Base-by-base conservation (phyloP, 2,888 invertebrate species). In the Leistus spinibarbis region DNA sequence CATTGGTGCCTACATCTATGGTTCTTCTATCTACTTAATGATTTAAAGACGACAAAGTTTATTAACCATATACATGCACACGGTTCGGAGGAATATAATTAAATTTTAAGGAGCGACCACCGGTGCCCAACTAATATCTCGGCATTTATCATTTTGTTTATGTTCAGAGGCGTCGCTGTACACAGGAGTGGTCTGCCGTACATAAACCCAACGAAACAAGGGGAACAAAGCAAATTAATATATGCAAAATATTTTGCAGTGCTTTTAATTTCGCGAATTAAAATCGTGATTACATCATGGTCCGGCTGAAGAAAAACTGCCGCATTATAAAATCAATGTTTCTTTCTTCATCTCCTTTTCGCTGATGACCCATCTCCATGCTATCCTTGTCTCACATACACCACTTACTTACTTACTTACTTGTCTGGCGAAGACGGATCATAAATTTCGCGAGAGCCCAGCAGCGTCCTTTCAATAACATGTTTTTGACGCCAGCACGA, bases 401-500 rank as follows among this genome's bases (percentile, higher is more conserved):
- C 57, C 22, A 17, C 60, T 60, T 22, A 40, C 40, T 40, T 40
- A 17, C 60, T 60, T 22, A 40, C 40, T 40, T 40, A 40, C 57
- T 20, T 22, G 23, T 27, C 64, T 64, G 27, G 16, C 9, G 23
- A 64, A 17, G 64, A 64, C 64, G 73, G 67, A 67, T 73, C 73
- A 73, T 73, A 73, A 73, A 73, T 73, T 73, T 67, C 27, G 16
- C n/a, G 57, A 65, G 24, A 27, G 57, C 19, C 67, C 67, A 24
- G 22, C 60, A 24, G 22, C 60, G 67, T 73, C 64, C 62, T 66
- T 73, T 73, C 73, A 73, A 73, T 73, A 73, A 73, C 73, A 73
- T 73, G 73, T 73, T 73, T 73, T 73, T 73, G 73, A 73, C 62
- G 67, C 73, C 60, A 22, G 72, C 65, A 65, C 65, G 72, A 66